phyloP scores from a whole-genome alignment of 2,113 vertebrate genomes.

The Neotoma lepida region DNA sequence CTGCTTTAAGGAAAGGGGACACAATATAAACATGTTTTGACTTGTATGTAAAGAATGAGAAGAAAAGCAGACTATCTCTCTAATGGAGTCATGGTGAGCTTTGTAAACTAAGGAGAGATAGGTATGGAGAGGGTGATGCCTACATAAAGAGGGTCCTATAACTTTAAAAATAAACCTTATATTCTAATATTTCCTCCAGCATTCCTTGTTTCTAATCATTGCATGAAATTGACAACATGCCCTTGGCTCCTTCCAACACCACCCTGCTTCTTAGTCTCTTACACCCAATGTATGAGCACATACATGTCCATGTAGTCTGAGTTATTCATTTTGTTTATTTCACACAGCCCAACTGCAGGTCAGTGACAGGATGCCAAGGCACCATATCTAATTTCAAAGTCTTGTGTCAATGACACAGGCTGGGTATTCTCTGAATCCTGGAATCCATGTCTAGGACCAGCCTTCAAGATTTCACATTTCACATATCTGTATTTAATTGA shows the following conservation, averaged over 20 bases:
- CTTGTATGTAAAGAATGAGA: neutral
- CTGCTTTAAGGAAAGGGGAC: neutral
- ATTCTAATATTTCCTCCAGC: neutral
- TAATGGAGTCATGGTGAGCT: neutral
- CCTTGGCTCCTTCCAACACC: neutral
- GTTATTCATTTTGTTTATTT: neutral
- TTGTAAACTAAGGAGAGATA: neutral
- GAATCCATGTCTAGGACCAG: neutral
- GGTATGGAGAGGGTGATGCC: neutral
- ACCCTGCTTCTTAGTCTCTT: neutral
- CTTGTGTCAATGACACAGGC: neutral
- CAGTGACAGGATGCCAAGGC: neutral
- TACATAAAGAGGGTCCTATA: neutral
- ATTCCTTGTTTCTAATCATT: neutral
- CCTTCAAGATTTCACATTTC: neutral
- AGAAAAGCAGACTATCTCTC: neutral
- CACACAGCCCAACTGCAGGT: neutral
- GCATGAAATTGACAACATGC: neutral
- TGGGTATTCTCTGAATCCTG: neutral
- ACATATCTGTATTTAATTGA: neutral
- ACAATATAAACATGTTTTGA: neutral
- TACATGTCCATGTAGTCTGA: neutral
- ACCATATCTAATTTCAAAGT: neutral
- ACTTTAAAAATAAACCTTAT: slow-evolving; percentile 23
- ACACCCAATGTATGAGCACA: neutral